Base-by-base conservation (phyloP, 2,888 invertebrate genomes). In the Lasioglossum malachurum region DNA sequence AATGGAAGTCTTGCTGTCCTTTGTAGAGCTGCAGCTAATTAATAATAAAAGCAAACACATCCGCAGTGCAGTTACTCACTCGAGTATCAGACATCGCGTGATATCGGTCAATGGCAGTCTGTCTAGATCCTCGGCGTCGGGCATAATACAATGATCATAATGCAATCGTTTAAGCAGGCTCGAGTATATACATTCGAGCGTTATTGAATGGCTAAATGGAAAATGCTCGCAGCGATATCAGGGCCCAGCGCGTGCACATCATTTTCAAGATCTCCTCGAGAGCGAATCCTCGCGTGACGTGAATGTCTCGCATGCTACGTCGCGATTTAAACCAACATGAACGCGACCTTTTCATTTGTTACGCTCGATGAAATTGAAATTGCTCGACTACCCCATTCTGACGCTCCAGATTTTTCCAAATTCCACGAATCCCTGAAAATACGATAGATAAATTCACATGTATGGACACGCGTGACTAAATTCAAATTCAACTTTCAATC, bases 261-360 rank as follows among this genome's bases (percentile, higher is more conserved):
- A 73, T 87, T 87, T 84, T 60, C 87, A 76, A 78, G 80, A 77
- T 87, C 74, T 78, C 53, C 76, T 87, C 78, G 84, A 78, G 80
- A 84, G 78, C 76, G 74, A 38, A 27, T 31, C 60, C 64, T 80
- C 49, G 87, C 80, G 83, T 87, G 60, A 71, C 71, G 71, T 5
- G 49, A 67, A 67, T 35, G 35, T 10, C 8, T 67, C 67, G 35
- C 67, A 35, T 23, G 67, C 35, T 10, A 35, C 67, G 10, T 16
- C 64, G 64, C 64, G 64, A 64, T 64, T 64, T 31, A 27, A 64
- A 31, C 27, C 31, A 77, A 4, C 46, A 69, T 80, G 78, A 78
- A 83, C 71, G 49, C 38, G 64, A 49, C 46, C 53, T 57, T 87
- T 86, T 75, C 67, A 44, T 53, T 76, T 46, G 53, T n/a, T 38